Evolutionary conservation across 1,140 invertebrate species (phyloP).

Genomic region (Drosophila athabasca): DNA sequence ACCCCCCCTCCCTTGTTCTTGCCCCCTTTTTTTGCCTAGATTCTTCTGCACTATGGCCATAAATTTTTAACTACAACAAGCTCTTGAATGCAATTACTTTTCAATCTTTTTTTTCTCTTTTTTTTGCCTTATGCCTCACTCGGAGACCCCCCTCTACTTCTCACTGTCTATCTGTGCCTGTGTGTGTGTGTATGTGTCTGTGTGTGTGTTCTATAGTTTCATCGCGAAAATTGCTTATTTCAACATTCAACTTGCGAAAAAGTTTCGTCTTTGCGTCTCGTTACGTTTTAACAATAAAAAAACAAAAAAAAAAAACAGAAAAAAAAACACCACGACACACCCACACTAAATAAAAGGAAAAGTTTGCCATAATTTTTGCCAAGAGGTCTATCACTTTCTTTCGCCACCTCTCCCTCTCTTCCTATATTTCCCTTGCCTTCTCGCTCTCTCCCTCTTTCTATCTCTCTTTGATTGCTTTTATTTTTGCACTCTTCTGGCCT

Average conservation of each 20-base stretch:
- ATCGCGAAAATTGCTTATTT: slow-evolving; percentile 79
- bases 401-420: slow-evolving; percentile 3
- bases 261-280: slow-evolving; percentile 60
- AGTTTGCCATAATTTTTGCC: slow-evolving; percentile 69
- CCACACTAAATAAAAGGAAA: slow-evolving; percentile 34
- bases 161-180: slow-evolving; percentile 26
- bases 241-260: slow-evolving; percentile 76
- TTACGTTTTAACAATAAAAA: slow-evolving; percentile 36
- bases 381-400: slow-evolving; percentile 67
- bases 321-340: background rate
- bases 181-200: slow-evolving; percentile 27
- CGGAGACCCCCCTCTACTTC: background rate
- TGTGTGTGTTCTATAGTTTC: slow-evolving; percentile 39
- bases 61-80: slow-evolving; percentile 81
- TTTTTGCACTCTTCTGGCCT: slow-evolving; percentile 37
- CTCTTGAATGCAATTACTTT: slow-evolving; percentile 81
- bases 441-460: slow-evolving; percentile 1
- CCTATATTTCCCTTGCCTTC: background rate
- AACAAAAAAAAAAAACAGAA: slow-evolving; percentile 26
- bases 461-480: slow-evolving; percentile 46
- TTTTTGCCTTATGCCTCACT: slow-evolving; percentile 14
- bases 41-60: slow-evolving; percentile 69
- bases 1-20: no score
- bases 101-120: slow-evolving; percentile 66
- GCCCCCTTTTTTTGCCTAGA: slow-evolving; percentile 40